Conservation (phyloP, 2,888 invertebrate genomes). For the Acrobasis repandana region DNA sequence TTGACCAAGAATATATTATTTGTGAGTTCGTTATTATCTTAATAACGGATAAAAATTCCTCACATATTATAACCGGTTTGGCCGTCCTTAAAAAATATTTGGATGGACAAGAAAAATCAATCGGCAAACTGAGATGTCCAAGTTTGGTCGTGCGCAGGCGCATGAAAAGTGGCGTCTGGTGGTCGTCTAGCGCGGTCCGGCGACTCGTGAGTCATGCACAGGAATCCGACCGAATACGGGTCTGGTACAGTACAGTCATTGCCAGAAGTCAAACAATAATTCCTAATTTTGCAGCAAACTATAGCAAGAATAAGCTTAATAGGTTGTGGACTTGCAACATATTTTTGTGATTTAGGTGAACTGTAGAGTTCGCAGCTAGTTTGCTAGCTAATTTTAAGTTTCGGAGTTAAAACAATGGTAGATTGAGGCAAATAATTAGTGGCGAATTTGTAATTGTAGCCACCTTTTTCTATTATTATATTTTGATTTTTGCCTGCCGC, state of each 20-base stretch:
- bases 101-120: conserved; percentile 5
- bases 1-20: not conserved
- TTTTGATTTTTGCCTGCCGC: no score
- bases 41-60: conserved; percentile 35
- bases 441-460: no score
- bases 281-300: no score
- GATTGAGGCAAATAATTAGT: no score
- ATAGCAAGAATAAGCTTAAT: no score
- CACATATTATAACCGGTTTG: conserved; percentile 25
- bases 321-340: no score
- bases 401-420: no score
- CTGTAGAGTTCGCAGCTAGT: no score
- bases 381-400: no score
- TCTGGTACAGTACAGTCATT: conserved; percentile 2
- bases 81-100: conserved; percentile 1
- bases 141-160: conserved; percentile 12
- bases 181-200: conserved; percentile 18
- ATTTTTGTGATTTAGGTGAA: no score
- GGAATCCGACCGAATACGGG: conserved; percentile 21
- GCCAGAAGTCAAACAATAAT: not conserved
- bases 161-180: conserved; percentile 21
- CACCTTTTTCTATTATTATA: no score
- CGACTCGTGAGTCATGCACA: conserved; percentile 21
- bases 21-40: no score
- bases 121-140: conserved; percentile 21